These are phyloP conservation scores for Callyntrura guangdongensis DNA, from an alignment of 2,888 invertebrate genomes.

Conservation along the genomic window DNA sequence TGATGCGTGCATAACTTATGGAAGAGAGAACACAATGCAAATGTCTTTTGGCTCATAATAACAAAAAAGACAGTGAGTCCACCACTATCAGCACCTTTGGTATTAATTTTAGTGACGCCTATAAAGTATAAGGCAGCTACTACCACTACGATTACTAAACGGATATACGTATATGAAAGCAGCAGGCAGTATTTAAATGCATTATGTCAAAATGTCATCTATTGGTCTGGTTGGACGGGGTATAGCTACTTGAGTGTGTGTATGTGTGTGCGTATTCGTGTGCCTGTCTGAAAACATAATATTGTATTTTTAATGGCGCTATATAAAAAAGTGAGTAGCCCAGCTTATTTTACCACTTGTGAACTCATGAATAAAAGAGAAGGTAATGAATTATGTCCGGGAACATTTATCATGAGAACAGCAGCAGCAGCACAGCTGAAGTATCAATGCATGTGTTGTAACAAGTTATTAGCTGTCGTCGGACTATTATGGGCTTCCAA, in stretches of 20 bases:
- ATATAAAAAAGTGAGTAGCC: background rate
- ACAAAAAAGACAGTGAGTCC: background rate
- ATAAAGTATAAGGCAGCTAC: background rate
- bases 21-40: background rate
- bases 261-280: too few species aligned
- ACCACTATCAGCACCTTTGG: background rate
- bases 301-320: background rate
- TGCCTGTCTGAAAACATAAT: too few species aligned
- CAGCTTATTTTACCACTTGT: slow-evolving; percentile 67
- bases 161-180: background rate
- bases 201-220: background rate
- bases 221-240: background rate
- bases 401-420: slow-evolving; percentile 73
- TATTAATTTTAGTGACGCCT: background rate
- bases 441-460: background rate
- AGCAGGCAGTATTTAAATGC: background rate
- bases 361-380: slow-evolving; percentile 78
- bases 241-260: too few species aligned
- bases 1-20: slow-evolving; percentile 1
- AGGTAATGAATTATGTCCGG: slow-evolving; percentile 79
- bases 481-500: too few species aligned
- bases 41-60: background rate
- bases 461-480: background rate
- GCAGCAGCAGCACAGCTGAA: background rate
- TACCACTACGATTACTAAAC: background rate